phyloP scores from a whole-genome alignment of 2,113 vertebrate species.

The Anser cygnoides region DNA sequence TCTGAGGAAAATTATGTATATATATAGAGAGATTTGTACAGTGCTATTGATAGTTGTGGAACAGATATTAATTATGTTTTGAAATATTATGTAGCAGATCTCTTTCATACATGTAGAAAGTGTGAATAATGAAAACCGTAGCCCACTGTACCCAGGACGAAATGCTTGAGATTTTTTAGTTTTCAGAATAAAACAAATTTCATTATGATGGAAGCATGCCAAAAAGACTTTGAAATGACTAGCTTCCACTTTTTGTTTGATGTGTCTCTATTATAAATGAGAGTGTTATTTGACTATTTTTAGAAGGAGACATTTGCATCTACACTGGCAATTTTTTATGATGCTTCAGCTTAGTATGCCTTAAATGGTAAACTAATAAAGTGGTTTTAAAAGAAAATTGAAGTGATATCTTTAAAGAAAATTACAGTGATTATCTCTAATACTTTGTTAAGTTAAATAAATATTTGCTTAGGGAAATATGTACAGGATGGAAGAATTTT shows the following conservation, averaged over 20 bases:
- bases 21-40: not conserved
- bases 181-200: not conserved
- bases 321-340: conserved; percentile 14
- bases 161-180: not conserved
- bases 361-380: conserved; percentile 59
- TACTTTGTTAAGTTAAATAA: conserved; percentile 40
- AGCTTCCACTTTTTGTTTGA: not conserved
- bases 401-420: conserved; percentile 54
- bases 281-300: not conserved
- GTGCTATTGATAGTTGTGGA: not conserved
- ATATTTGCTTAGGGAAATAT: conserved; percentile 13
- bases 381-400: conserved; percentile 59
- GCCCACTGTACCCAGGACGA: not conserved
- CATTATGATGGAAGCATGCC: not conserved
- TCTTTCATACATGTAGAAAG: not conserved
- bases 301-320: conserved; percentile 12
- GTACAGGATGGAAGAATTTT: not conserved
- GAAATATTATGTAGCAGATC: not conserved
- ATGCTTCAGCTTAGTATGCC: conserved; percentile 33
- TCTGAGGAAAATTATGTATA: not conserved
- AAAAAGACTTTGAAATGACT: not conserved
- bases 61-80: not conserved
- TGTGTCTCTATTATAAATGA: not conserved
- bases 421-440: conserved; percentile 49
- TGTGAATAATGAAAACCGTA: not conserved